A percentile compares a stretch with the other conserved stretches of the same genome.
phyloP scores from a whole-genome alignment of 2,888 invertebrate species.

The Arge pagana region DNA sequence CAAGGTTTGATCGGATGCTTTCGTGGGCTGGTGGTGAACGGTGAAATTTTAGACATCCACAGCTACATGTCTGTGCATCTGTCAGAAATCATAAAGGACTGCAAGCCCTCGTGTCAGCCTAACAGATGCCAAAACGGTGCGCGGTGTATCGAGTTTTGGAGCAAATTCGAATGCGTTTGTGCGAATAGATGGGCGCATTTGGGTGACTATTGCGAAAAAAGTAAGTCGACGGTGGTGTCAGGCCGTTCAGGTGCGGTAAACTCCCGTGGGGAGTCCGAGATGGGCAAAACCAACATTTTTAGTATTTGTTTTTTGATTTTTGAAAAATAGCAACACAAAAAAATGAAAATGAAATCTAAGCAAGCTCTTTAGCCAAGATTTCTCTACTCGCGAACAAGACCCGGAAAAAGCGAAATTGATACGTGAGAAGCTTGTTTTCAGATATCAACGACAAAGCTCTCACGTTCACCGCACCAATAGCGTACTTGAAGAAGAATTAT shows the following conservation, averaged over 20 bases:
- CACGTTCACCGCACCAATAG: conserved; percentile 81
- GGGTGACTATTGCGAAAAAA: conserved; percentile 87
- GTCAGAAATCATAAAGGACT: conserved; percentile 90
- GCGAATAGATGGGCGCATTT: conserved; percentile 91
- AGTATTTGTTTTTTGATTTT: conserved; percentile 4
- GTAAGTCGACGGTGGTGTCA: conserved; percentile 63
- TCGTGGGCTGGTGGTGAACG: conserved; percentile 88
- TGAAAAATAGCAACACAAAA: no score
- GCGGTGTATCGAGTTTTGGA: conserved; percentile 89
- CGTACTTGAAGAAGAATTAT: conserved; percentile 82
- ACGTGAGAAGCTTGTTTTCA: conserved; percentile 55
- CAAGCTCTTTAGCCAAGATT: conserved; percentile 13
- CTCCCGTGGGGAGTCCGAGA: no score
- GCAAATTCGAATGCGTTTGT: conserved; percentile 89
- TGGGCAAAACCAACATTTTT: no score
- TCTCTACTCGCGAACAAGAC: conserved; percentile 2
- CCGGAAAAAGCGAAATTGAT: no score
- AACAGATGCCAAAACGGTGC: conserved; percentile 93
- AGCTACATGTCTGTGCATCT: conserved; percentile 91
- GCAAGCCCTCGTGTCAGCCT: conserved; percentile 92
- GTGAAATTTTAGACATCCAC: conserved; percentile 87
- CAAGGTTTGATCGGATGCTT: conserved; percentile 94
- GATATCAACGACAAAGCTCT: conserved; percentile 89
- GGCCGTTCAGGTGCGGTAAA: not conserved
- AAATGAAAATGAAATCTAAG: conserved; percentile 8